Base-by-base conservation (phyloP, 2,888 invertebrate genomes). In the Sarcophaga subvicina region DNA sequence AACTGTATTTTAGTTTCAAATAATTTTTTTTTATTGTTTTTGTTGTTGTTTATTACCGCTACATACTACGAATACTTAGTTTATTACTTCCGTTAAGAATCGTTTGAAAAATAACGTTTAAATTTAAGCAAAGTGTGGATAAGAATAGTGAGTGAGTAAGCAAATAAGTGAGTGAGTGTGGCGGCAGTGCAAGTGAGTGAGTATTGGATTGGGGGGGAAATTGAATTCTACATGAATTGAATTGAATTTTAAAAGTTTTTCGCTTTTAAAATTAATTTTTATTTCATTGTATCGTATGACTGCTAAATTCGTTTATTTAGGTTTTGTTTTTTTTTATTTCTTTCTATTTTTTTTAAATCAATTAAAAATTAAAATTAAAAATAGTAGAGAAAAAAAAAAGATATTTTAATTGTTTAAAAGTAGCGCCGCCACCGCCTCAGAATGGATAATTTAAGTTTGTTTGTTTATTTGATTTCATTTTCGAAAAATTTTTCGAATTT, bases 381-480 rank as follows among this genome's bases (percentile, higher is more conserved):
- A 37, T 37, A 37, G 37, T 8, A 10, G 2, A 37, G 8, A 37
- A 37, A 37, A 37, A 37, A 37, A 8, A 8, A 37, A 8, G 37
- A 37, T 79, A 78, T 83, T 87, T 87, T 83, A 87, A 87, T 87
- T 87, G 84, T 87, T 60, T 87, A 81, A 84, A 87, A 87, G 87
- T 87, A 84, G 76, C 78, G 79, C 87, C 87, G 87, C 80, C 54
- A 54, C 37, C 86, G 60, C 83, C 77, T 80, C 54, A 83, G 70
- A 84, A 81, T 81, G 27, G 75, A 79, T 83, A 87, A 87, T 87
- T 83, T 84, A 84, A 78, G 79, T 84, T 76, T 78, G 77, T 63
- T 73, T 60, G 49, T 69, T 37, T 37, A 27, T 27, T 73, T 27
- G 25, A 10, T 73, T 20, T 45, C 37, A 2, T 37, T 49, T 5